Percentiles rank a stretch among this genome's conserved stretches.
phyloP scores from a whole-genome alignment of 1,140 invertebrate genomes.

The Conus ventricosus region DNA sequence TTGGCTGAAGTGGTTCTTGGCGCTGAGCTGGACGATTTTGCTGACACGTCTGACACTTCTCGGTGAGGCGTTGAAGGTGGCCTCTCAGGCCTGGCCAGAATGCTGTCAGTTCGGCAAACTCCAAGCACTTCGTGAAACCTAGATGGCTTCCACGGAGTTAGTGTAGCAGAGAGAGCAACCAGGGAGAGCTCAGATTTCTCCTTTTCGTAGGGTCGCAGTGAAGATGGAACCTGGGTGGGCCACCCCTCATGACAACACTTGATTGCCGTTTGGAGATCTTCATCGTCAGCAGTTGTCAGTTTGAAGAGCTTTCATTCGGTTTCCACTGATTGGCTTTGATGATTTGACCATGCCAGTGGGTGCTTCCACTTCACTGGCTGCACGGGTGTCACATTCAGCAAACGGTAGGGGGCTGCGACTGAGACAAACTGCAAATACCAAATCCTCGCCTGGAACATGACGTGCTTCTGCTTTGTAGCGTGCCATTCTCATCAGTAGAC shows the following conservation, averaged over 20 bases:
- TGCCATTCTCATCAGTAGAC: not conserved
- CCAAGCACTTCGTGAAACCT: not conserved
- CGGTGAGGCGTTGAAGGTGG: not conserved
- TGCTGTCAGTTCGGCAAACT: not conserved
- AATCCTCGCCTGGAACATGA: not conserved
- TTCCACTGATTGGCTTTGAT: not conserved
- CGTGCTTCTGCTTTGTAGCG: not conserved
- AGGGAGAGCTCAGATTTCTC: not conserved
- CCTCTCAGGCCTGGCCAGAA: not conserved
- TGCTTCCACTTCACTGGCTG: not conserved
- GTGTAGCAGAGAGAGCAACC: no score
- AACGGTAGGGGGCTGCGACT: not conserved
- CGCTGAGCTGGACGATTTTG: not conserved
- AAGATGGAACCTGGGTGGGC: not conserved
- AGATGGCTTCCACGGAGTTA: not conserved
- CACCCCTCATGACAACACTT: not conserved
- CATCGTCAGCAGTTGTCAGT: not conserved
- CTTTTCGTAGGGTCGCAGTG: not conserved
- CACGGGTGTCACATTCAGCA: not conserved
- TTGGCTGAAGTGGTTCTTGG: not conserved
- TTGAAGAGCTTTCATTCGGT: not conserved
- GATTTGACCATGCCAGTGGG: not conserved
- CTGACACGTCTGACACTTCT: not conserved
- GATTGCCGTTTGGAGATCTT: not conserved
- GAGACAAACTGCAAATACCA: not conserved